Conservation (phyloP, 2,113 vertebrate species). For the Saimiri boliviensis region DNA sequence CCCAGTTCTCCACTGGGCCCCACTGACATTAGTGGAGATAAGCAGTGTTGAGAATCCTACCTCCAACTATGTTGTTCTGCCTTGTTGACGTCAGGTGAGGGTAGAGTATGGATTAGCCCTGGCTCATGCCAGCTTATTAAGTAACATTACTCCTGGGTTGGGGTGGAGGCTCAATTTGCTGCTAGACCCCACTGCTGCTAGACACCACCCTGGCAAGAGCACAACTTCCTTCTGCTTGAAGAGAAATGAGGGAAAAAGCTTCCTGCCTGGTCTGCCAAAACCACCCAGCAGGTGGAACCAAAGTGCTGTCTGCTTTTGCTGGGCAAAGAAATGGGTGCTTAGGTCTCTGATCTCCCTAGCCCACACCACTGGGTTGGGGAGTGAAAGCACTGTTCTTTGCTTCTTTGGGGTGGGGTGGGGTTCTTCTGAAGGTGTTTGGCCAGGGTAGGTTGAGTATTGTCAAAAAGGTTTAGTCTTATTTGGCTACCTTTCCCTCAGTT, state of each 20-base stretch:
- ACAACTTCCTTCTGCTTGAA: not conserved
- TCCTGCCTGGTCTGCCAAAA: not conserved
- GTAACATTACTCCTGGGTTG: not conserved
- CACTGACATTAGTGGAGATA: not conserved
- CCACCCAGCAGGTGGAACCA: constrained; percentile 55
- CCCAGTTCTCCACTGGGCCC: not conserved
- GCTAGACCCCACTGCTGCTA: not conserved
- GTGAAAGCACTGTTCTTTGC: not conserved
- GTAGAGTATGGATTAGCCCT: not conserved
- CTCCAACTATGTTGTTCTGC: not conserved
- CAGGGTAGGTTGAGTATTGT: not conserved
- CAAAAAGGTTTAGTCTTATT: constrained; percentile 18
- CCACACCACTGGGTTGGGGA: not conserved
- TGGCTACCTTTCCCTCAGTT: not conserved
- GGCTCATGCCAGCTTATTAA: not conserved
- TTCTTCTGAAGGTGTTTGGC: not conserved
- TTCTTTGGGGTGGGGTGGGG: not conserved
- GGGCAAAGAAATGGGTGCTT: not conserved
- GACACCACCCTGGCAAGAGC: not conserved
- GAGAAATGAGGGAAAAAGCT: not conserved
- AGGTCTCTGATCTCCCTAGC: not conserved
- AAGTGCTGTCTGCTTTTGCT: constrained; percentile 39
- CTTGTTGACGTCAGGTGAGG: not conserved
- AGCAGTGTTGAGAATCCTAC: not conserved
- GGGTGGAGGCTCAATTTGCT: not conserved